These are phyloP conservation scores for Caenorhabditis sulstoni DNA, from an alignment of 2,888 invertebrate genomes.

Conservation along the genomic window DNA sequence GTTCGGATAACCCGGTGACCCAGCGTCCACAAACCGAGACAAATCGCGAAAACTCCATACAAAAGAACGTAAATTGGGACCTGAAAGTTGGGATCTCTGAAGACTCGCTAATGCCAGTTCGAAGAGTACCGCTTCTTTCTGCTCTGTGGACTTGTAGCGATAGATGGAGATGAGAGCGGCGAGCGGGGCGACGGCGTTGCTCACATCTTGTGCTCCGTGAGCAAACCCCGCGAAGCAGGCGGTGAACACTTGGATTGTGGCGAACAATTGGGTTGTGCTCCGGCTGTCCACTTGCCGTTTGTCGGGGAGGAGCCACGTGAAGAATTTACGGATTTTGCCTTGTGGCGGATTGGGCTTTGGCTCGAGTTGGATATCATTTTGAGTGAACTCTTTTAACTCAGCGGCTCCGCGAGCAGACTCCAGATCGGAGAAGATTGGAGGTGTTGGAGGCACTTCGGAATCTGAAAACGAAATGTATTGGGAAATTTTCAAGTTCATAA, in stretches of 20 bases:
- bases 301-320: constrained; percentile 71
- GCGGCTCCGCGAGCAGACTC: constrained; percentile 42
- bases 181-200: constrained; percentile 97
- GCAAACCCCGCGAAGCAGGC: constrained; percentile 98
- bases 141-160: constrained; percentile 87
- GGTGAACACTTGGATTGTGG: constrained; percentile 95
- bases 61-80: constrained; percentile 87
- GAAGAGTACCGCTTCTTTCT: constrained; percentile 82
- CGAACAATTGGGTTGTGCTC: constrained; percentile 85
- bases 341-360: constrained; percentile 19
- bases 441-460: constrained; percentile 49
- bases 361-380: not conserved
- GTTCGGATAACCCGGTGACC: constrained; percentile 96
- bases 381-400: constrained; percentile 33
- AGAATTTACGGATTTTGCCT: constrained; percentile 49
- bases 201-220: constrained; percentile 95
- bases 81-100: constrained; percentile 9
- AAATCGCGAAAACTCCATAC: constrained; percentile 95
- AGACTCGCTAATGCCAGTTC: not conserved
- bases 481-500: not conserved
- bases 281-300: constrained; percentile 62
- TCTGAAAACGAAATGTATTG: constrained; percentile 4
- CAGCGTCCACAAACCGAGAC: constrained; percentile 95
- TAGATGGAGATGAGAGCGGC: constrained; percentile 95
- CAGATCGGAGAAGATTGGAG: constrained; percentile 46